Evolutionary conservation across 35 echinoderm and acorn worm genomes (phyloP), one percentile per base, ranked within the genome.

Genomic region (Amphiura filiformis): DNA sequence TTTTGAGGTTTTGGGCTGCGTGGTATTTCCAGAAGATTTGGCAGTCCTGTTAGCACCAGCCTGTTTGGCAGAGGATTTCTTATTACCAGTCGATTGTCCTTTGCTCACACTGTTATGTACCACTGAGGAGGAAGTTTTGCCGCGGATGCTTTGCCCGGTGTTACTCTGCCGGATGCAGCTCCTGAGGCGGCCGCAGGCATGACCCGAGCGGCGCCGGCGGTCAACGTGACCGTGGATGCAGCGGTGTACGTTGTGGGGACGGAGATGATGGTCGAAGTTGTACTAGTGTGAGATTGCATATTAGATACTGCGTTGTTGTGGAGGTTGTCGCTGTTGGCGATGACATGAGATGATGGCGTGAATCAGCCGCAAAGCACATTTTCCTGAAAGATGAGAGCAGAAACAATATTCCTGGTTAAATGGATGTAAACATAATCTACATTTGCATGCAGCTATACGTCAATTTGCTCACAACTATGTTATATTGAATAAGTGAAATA

Each of bases 1-100:
- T 75, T 96, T 96, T 31, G 88, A 39, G 36, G 77, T 38, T 91
- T 85, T 70, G 15, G 61, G 15, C 3, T 70, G 61, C 61, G 26
- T 30, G 15, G 28, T 70, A 11, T 30, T 70, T 70, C 61, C 61
- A 15, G 28, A 26, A 26, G 61, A 70, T 70, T 11, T 52, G 26
- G 61, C 26, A 70, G 61, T 70, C 61, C 28, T 70, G 26, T 70
- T 70, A 70, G 61, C 61, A 70, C 61, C 26, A 23, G 61, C 28
- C 61, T 70, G 61, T n/a, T 70, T 70, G 61, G 28, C 61, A 70
- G 61, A 70, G 15, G 61, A 70, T 70, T 70, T 70, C 28, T 70
- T n/a, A n/a, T n/a, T 70, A 70, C 61, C 61, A 5, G 61, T 26
- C 26, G 61, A 15, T 70, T 70, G 61, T 26, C 11, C 61, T n/a